Conservation (phyloP, 2,888 invertebrate species). For the Falcaria lacertinaria region DNA sequence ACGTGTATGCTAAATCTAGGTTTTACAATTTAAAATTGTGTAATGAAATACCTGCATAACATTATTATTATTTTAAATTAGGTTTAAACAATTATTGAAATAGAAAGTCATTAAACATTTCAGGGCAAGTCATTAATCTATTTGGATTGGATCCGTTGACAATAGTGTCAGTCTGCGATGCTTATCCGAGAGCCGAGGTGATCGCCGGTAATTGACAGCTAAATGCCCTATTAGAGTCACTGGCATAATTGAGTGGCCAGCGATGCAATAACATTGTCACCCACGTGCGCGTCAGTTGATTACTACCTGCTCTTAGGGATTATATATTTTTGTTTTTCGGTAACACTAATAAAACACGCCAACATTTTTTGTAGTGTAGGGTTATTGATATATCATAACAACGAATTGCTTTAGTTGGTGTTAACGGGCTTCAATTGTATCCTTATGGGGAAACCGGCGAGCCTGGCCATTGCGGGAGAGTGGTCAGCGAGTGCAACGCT, state of each 20-base stretch:
- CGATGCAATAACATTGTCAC: conserved; percentile 34
- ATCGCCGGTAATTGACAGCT: conserved; percentile 60
- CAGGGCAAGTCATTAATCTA: not conserved
- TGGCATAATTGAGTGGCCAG: conserved; percentile 47
- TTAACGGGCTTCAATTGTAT: conserved; percentile 44
- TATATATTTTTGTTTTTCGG: conserved; percentile 29
- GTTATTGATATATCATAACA: conserved; percentile 17
- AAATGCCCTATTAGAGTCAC: conserved; percentile 56
- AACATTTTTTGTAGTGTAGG: too few relatives aligned
- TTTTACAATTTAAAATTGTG: too few relatives aligned
- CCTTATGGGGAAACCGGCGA: conserved; percentile 56
- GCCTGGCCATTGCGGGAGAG: conserved; percentile 31
- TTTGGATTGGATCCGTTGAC: conserved; percentile 1
- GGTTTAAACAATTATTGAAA: too few relatives aligned
- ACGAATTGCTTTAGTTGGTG: conserved; percentile 38
- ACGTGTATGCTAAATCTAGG: too few relatives aligned
- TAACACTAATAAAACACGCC: conserved; percentile 16
- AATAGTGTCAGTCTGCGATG: conserved; percentile 10
- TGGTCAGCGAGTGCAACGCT: conserved; percentile 32
- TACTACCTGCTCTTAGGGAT: conserved; percentile 18
- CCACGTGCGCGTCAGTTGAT: conserved; percentile 30
- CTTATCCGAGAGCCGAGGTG: conserved; percentile 28
- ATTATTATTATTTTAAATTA: too few relatives aligned
- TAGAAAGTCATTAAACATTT: not conserved
- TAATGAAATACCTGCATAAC: too few relatives aligned